A percentile compares a stretch with the other conserved stretches of the same genome.
These are phyloP conservation scores for Hippoglossus stenolepis DNA, from an alignment of 2,113 vertebrate genomes.

Conservation along the genomic window DNA sequence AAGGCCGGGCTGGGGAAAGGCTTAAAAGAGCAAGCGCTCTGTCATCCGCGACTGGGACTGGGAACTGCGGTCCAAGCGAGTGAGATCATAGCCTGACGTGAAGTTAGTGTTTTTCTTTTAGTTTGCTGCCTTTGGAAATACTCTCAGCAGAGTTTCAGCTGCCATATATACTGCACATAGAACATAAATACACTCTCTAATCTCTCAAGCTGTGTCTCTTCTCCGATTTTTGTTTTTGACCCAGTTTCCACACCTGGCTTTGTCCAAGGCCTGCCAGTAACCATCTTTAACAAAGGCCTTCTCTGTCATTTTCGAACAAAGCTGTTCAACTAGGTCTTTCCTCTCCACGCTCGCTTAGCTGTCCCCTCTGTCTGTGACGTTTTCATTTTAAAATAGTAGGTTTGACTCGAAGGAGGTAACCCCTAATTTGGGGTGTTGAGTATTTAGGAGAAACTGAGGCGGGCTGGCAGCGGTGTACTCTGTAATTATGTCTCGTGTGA, in stretches of 20 bases:
- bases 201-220: conserved; percentile 36
- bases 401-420: conserved; percentile 70
- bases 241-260: conserved; percentile 63
- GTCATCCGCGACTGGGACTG: conserved; percentile 69
- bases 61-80: conserved; percentile 68
- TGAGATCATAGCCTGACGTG: conserved; percentile 76
- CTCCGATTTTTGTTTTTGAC: conserved; percentile 57
- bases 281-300: conserved; percentile 52
- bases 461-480: conserved; percentile 54
- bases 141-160: conserved; percentile 66
- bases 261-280: conserved; percentile 50
- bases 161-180: conserved; percentile 50
- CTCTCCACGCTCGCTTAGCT: conserved; percentile 42
- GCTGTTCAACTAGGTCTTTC: conserved; percentile 58
- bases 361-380: conserved; percentile 54
- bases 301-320: conserved; percentile 63
- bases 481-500: conserved; percentile 77
- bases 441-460: conserved; percentile 78
- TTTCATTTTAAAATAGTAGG: conserved; percentile 71
- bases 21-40: conserved; percentile 66
- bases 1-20: conserved; percentile 39
- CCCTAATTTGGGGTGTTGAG: conserved; percentile 79
- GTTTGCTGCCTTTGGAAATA: conserved; percentile 62
- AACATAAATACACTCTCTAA: conserved; percentile 51
- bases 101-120: conserved; percentile 71